Base-by-base conservation (phyloP, 2,113 vertebrate genomes). In the Psephotus haematonotus region DNA sequence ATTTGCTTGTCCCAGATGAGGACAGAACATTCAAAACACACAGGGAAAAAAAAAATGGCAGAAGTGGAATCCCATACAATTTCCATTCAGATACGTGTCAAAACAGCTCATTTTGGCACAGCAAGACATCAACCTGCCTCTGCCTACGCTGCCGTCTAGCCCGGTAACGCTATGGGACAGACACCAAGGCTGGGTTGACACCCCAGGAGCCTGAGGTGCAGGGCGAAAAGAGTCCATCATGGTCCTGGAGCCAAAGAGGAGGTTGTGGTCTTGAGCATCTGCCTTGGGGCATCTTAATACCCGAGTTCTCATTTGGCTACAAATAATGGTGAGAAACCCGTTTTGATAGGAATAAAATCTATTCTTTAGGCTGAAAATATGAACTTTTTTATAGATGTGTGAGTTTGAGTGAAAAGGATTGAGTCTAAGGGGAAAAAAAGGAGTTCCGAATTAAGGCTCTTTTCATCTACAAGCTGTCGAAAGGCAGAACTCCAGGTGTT, bases 371-470 rank as follows among this genome's bases (percentile, higher is more conserved):
- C 69, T 84, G 72, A 35, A 82, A 77, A 71, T 43, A 43, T 17
- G 37, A 8, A 1, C 25, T 53, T 75, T 31, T 47, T 15, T 33
- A 46, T 29, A 24, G 2, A 0, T 13, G 7, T 28, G 10, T 53
- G 31, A 57, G 68, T 43, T 92, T 79, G 75, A 89, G 29, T 62
- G 78, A 90, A 79, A 88, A 70, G 70, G 81, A 91, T 91, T 87
- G 46, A 46, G 49, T 8, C 65, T 67, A 84, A 13, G 57, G 2
- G 57, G 2, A 10, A 82, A 69, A 69, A 76, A 68, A 88, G 20
- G 16, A 81, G 7, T 29, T 70, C 62, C 86, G 94, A 95, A 95
- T 97, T 86, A 96, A 82, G 69, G 75, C 89, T 96, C 44, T 52
- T 96, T 96, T 91, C 52, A 46, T 46, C 91, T 84, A 5, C 16